These are phyloP conservation scores for Ranitomeya variabilis DNA, from an alignment of 2,113 vertebrate genomes.

Conservation along the genomic window DNA sequence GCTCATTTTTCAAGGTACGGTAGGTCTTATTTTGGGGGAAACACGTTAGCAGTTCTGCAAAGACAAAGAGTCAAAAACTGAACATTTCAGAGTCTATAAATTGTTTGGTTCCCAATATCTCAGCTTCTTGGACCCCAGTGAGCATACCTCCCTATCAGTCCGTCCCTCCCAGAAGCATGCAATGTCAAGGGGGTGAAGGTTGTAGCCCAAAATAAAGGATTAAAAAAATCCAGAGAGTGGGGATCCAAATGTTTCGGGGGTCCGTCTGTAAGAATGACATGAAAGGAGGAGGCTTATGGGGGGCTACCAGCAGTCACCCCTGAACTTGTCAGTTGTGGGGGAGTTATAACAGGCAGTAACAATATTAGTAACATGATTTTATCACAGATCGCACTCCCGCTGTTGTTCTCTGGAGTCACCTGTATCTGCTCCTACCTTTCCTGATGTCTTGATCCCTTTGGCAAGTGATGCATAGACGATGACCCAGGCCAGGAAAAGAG, in stretches of 20 bases:
- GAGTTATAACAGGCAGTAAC: not conserved
- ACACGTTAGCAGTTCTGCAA: no score
- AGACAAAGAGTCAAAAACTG: no score
- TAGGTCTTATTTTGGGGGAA: no score
- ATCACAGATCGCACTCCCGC: not conserved
- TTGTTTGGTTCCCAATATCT: not conserved
- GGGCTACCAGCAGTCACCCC: not conserved
- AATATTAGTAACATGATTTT: not conserved
- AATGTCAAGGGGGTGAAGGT: not conserved
- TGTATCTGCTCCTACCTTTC: conserved; percentile 83
- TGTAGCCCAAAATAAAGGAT: no score
- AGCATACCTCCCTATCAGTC: not conserved
- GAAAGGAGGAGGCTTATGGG: not conserved
- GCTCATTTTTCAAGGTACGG: no score
- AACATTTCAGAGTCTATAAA: no score
- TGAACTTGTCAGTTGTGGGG: not conserved
- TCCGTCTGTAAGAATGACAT: no score
- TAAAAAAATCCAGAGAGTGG: no score
- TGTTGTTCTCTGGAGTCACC: not conserved
- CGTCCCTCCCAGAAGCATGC: not conserved
- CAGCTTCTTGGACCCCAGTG: not conserved
- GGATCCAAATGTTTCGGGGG: no score
- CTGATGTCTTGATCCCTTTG: conserved; percentile 98
- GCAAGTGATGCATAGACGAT: conserved; percentile 95
- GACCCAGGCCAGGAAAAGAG: conserved; percentile 91